Conservation (phyloP, 1,140 invertebrate species). For the Sogatella furcifera region DNA sequence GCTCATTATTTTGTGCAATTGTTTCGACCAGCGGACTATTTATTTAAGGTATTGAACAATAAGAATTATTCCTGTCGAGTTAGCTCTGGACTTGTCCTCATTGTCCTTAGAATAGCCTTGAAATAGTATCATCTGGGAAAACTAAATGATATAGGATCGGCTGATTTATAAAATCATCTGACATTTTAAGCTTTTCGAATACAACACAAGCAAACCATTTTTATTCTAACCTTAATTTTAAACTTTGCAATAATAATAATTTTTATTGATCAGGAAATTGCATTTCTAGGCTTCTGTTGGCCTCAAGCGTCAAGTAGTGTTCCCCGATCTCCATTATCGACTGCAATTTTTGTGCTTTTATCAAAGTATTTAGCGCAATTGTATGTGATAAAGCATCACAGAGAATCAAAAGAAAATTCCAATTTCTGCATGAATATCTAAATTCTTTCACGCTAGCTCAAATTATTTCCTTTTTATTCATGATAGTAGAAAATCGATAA, state of each 20-base stretch:
- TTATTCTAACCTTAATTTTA: not conserved
- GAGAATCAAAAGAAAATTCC: too few species aligned
- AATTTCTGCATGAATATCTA: too few species aligned
- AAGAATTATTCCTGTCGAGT: not conserved
- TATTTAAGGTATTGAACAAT: not conserved
- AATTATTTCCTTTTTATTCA: too few species aligned
- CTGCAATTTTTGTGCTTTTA: not conserved
- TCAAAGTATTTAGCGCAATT: too few species aligned
- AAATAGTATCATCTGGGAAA: conserved; percentile 21
- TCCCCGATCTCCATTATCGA: not conserved
- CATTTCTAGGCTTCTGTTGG: not conserved
- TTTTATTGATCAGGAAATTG: not conserved
- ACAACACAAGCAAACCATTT: not conserved
- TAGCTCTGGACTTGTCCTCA: not conserved
- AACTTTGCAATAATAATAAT: not conserved
- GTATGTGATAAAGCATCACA: too few species aligned
- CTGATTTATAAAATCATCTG: conserved; percentile 21
- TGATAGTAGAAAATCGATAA: too few species aligned
- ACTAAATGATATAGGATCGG: conserved; percentile 17
- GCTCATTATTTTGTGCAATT: not conserved
- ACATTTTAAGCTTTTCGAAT: conserved; percentile 3
- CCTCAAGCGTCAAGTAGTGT: not conserved
- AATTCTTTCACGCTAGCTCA: too few species aligned
- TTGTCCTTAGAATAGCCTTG: conserved; percentile 20
- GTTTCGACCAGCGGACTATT: not conserved